Percentiles rank a stretch among this genome's conserved stretches.
Conservation (phyloP, 1,140 invertebrate species). For the Mizuhopecten yessoensis region DNA sequence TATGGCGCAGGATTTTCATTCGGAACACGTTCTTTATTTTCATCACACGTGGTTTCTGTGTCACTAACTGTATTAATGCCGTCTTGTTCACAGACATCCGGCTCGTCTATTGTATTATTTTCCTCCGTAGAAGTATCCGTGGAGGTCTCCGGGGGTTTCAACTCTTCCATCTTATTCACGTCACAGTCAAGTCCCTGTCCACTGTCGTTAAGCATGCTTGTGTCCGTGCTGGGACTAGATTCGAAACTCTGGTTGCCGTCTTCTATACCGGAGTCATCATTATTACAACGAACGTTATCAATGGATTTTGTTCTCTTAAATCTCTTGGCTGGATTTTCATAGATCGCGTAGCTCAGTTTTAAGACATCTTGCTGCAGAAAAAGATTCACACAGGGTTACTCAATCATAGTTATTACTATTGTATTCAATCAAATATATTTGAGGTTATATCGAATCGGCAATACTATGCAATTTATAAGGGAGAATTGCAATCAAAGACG, state of each 20-base stretch:
- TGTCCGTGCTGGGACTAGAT: slow-evolving; percentile 37
- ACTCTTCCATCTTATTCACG: slow-evolving; percentile 41
- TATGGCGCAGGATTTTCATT: slow-evolving; percentile 45
- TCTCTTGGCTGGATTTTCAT: slow-evolving; percentile 61
- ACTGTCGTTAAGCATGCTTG: slow-evolving; percentile 42
- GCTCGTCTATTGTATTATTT: neutral
- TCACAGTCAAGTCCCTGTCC: slow-evolving; percentile 41
- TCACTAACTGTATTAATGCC: slow-evolving; percentile 1
- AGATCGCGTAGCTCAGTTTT: slow-evolving; percentile 62
- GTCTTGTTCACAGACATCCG: neutral
- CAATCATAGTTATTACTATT: neutral
- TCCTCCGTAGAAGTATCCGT: neutral
- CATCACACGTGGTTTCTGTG: neutral
- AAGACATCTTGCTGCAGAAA: slow-evolving; percentile 57
- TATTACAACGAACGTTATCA: slow-evolving; percentile 29
- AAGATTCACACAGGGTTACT: neutral
- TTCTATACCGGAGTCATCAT: slow-evolving; percentile 49
- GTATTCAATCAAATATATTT: neutral
- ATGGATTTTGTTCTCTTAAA: slow-evolving; percentile 43
- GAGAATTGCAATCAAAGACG: neutral
- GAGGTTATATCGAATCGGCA: neutral
- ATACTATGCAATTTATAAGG: neutral
- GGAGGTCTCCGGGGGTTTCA: neutral
- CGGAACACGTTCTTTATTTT: slow-evolving; percentile 14
- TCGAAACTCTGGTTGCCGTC: slow-evolving; percentile 45